Conservation (phyloP, 1,140 invertebrate species). For the Rhynchophorus ferrugineus region DNA sequence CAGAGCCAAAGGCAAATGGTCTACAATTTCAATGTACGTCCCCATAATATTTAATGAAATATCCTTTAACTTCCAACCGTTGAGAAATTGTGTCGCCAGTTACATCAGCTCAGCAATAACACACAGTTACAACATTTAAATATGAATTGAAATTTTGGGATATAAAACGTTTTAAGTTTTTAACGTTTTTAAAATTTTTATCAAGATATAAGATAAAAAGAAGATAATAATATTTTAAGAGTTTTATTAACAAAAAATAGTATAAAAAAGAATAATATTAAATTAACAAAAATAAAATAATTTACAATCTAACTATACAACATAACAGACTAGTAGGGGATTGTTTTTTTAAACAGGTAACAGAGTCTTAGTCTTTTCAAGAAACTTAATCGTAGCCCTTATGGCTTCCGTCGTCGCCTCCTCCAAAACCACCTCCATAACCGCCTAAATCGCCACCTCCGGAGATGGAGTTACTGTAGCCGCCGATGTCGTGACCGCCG, state of each 20-base stretch:
- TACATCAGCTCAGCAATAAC: too few relatives aligned
- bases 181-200: too few relatives aligned
- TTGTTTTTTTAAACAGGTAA: constrained; percentile 25
- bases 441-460: constrained; percentile 15
- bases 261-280: constrained; percentile 20
- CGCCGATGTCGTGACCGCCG: constrained; percentile 11
- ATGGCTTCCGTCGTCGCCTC: constrained; percentile 31
- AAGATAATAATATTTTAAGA: neutral
- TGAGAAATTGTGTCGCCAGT: too few relatives aligned
- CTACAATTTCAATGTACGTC: too few relatives aligned
- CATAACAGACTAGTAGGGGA: constrained; percentile 29
- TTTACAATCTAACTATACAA: constrained; percentile 25
- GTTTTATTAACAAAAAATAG: constrained; percentile 27
- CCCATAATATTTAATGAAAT: too few relatives aligned
- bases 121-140: too few relatives aligned
- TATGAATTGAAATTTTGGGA: too few relatives aligned
- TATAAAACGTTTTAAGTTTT: too few relatives aligned
- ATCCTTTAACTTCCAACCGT: too few relatives aligned
- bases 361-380: constrained; percentile 15
- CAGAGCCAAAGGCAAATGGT: too few relatives aligned
- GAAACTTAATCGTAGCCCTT: constrained; percentile 30
- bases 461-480: constrained; percentile 20
- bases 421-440: constrained; percentile 25
- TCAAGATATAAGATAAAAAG: too few relatives aligned
- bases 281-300: constrained; percentile 21